Evolutionary conservation across 2,888 invertebrate genomes (phyloP).

Genomic region (Noctuana brunneofusca): DNA sequence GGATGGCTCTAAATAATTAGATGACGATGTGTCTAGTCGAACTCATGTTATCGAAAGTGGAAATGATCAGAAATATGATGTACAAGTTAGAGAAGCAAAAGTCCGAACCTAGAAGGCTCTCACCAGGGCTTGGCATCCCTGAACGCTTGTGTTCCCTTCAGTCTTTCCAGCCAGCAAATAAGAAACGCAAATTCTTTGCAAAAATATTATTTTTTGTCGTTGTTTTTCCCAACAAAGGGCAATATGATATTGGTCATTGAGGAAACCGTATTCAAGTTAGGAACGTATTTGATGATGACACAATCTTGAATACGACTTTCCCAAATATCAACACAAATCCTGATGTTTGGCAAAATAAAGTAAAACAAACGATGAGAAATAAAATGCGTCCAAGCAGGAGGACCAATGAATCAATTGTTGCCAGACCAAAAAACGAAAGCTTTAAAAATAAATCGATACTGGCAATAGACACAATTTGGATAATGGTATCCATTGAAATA

Average conservation of each 20-base stretch:
- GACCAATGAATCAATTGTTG: conserved; percentile 37
- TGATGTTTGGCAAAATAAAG: conserved; percentile 49
- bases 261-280: conserved; percentile 51
- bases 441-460: conserved; percentile 12
- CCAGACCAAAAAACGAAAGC: conserved; percentile 25
- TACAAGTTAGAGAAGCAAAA: conserved; percentile 74
- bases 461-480: conserved; percentile 22
- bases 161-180: conserved; percentile 82
- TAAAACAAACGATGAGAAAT: conserved; percentile 45
- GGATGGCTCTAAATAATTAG: conserved; percentile 46
- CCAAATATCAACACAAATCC: conserved; percentile 21
- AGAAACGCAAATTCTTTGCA: conserved; percentile 80
- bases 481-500: conserved; percentile 23
- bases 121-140: conserved; percentile 84
- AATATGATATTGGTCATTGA: conserved; percentile 39
- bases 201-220: conserved; percentile 74
- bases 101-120: conserved; percentile 82
- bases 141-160: conserved; percentile 81
- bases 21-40: conserved; percentile 49
- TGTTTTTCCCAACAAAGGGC: conserved; percentile 37
- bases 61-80: conserved; percentile 56
- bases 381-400: conserved; percentile 55
- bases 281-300: background rate
- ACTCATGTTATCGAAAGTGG: conserved; percentile 44
- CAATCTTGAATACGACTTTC: conserved; percentile 28